Evolutionary conservation across 2,888 invertebrate species (phyloP).

Genomic region (Acanthacorydalis orientalis): DNA sequence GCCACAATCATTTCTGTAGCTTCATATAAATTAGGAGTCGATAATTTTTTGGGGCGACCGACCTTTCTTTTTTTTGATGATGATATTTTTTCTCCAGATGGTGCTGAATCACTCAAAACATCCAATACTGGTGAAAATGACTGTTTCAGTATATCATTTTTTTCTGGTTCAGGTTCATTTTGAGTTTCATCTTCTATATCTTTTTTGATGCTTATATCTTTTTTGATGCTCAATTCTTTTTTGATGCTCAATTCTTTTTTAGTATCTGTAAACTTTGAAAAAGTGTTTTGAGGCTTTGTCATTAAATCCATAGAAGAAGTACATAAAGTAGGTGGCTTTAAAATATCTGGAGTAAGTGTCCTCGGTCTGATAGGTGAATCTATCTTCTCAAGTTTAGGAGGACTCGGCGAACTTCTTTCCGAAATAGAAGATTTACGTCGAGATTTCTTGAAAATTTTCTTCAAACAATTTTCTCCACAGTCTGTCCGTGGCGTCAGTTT

Average conservation of each 20-base stretch:
- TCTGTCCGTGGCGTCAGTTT: constrained; percentile 42
- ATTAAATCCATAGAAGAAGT: constrained; percentile 12
- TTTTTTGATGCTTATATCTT: too few species aligned
- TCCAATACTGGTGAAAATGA: constrained; percentile 11
- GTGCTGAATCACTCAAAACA: constrained; percentile 15
- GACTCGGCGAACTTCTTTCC: constrained; percentile 19
- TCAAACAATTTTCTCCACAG: constrained; percentile 16
- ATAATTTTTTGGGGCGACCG: constrained; percentile 58
- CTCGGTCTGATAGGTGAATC: constrained; percentile 15
- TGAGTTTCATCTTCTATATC: constrained; percentile 8
- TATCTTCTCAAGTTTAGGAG: constrained; percentile 22
- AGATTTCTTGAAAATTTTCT: constrained; percentile 28
- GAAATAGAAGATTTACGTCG: constrained; percentile 26
- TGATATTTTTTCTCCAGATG: constrained; percentile 15
- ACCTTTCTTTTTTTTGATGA: constrained; percentile 67
- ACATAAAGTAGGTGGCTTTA: constrained; percentile 26
- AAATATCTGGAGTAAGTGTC: constrained; percentile 16
- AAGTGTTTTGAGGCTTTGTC: constrained; percentile 2
- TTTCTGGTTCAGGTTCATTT: constrained; percentile 11
- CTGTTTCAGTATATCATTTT: constrained; percentile 6
- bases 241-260: constrained; percentile 6
- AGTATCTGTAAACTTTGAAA: neutral
- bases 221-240: too few species aligned
- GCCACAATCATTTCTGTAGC: constrained; percentile 68
- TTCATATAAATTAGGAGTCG: constrained; percentile 34